These are phyloP conservation scores for Colletes latitarsis DNA, from an alignment of 1,140 invertebrate genomes.

Conservation along the genomic window DNA sequence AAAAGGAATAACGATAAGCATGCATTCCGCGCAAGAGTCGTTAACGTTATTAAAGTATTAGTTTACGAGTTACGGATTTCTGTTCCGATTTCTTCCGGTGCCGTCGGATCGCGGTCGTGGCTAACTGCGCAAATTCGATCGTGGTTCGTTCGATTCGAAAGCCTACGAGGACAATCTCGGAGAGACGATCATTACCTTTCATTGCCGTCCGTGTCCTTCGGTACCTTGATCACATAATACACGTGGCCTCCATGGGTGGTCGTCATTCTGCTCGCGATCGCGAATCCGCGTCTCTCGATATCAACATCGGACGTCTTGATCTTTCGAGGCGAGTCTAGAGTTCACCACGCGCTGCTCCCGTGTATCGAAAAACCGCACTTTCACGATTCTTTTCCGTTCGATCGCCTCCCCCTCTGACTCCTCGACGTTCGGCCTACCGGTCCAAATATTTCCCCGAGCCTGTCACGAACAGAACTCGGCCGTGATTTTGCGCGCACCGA, in stretches of 20 bases:
- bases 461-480: constrained; percentile 37
- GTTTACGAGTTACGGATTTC: no score
- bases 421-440: background rate
- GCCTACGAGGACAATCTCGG: no score
- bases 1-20: no score
- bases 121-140: no score
- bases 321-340: background rate
- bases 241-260: constrained; percentile 84
- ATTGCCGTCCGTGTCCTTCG: constrained; percentile 78
- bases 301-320: constrained; percentile 33
- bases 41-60: no score
- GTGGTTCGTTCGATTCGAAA: no score
- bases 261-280: constrained; percentile 79
- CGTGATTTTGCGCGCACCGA: constrained; percentile 48
- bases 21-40: no score
- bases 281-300: constrained; percentile 28
- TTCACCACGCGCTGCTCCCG: background rate
- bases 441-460: constrained; percentile 16
- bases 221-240: constrained; percentile 85
- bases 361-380: background rate
- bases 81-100: no score
- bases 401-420: background rate
- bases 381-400: constrained; percentile 23
- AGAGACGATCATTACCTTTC: constrained; percentile 74
- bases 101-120: no score